Evolutionary conservation across 2,113 vertebrate genomes (phyloP).

Genomic region (Corythaeola cristata): DNA sequence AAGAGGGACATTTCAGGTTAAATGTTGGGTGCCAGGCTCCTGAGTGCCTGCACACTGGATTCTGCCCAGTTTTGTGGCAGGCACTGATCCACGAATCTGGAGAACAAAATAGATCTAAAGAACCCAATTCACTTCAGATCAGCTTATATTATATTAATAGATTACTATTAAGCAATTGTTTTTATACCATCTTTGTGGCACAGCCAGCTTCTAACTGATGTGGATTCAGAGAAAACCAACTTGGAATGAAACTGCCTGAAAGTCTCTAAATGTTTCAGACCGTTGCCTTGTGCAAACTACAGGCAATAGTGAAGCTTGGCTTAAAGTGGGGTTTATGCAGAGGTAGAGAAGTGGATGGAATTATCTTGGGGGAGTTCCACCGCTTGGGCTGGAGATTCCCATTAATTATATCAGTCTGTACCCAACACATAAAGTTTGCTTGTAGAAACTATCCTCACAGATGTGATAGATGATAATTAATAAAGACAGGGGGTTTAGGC

Average conservation of each 20-base stretch:
- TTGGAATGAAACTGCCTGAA: neutral
- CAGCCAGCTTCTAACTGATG: neutral
- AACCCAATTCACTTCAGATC: neutral
- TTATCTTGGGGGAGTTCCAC: neutral
- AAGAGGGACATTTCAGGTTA: neutral
- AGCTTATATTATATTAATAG: neutral
- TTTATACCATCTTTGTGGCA: neutral
- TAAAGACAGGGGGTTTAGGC: constrained; percentile 2
- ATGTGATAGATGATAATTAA: constrained; percentile 18
- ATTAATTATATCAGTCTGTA: neutral
- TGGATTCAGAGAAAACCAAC: neutral
- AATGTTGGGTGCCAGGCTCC: neutral
- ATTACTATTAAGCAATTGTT: neutral
- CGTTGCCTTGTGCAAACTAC: neutral
- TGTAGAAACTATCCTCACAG: neutral
- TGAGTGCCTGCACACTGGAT: neutral
- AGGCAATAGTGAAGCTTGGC: neutral
- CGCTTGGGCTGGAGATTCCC: neutral
- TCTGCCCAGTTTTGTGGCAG: neutral
- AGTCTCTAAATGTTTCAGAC: neutral
- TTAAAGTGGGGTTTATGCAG: neutral
- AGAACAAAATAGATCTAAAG: neutral
- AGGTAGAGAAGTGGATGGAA: neutral
- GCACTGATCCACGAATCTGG: neutral
- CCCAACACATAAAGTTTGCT: neutral